phyloP scores from a whole-genome alignment of 2,113 vertebrate species.

The Bufo bufo region DNA sequence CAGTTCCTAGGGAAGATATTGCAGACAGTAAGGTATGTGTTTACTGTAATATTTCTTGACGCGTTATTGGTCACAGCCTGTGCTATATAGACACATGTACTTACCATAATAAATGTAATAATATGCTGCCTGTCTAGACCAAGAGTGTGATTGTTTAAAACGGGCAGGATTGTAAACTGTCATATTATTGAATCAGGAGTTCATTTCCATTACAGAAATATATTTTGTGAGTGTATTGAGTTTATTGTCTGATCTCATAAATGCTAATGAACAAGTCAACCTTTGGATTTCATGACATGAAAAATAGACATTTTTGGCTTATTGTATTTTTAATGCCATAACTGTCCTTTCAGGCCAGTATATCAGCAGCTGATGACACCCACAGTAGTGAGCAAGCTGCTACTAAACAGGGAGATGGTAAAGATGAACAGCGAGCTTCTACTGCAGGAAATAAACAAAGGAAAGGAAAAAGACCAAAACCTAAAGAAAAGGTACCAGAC shows the following conservation, averaged over 20 bases:
- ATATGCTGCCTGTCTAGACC: not conserved
- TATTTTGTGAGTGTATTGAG: not conserved
- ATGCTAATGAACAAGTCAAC: not conserved
- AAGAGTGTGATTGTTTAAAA: not conserved
- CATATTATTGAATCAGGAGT: not conserved
- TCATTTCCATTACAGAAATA: not conserved
- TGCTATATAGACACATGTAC: not conserved
- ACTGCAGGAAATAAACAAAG: slow-evolving; percentile 70
- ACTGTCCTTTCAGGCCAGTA: slow-evolving; percentile 78
- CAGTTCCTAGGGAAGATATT: slow-evolving; percentile 90
- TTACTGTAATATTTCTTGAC: not conserved
- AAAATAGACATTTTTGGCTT: not conserved
- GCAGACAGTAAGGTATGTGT: slow-evolving; percentile 79
- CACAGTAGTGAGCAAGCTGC: slow-evolving; percentile 84
- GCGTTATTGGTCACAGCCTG: not conserved
- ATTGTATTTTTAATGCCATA: not conserved
- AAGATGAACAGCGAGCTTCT: slow-evolving; percentile 65
- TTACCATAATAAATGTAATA: not conserved
- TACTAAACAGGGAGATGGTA: slow-evolving; percentile 65
- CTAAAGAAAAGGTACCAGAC: slow-evolving; percentile 83
- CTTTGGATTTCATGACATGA: not conserved
- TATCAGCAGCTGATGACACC: slow-evolving; percentile 84
- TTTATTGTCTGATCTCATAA: not conserved
- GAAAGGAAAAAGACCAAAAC: slow-evolving; percentile 74
- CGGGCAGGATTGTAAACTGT: not conserved